These are phyloP conservation scores for Labeo calbasu DNA, from an alignment of 2,797 vertebrate genomes.

Conservation along the genomic window DNA sequence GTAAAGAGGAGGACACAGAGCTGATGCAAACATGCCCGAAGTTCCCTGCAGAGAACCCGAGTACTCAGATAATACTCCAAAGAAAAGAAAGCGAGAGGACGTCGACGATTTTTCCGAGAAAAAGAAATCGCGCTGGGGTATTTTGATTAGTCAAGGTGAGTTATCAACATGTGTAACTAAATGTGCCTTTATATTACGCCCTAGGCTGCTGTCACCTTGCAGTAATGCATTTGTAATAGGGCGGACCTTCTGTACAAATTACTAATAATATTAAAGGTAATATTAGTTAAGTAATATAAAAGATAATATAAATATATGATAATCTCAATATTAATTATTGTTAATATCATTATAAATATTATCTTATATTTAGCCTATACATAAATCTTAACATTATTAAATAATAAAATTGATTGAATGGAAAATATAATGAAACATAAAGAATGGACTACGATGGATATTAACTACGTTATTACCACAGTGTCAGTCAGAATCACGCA, in stretches of 20 bases:
- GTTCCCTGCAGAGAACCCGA: constrained; percentile 65
- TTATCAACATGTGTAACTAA: constrained; percentile 57
- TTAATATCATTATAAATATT: neutral
- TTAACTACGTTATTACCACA: neutral
- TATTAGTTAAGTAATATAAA: neutral
- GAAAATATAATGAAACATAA: neutral
- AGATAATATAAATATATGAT: neutral
- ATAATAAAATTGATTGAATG: neutral
- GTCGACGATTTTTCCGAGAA: constrained; percentile 74
- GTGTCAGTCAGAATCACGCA: neutral
- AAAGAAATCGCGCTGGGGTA: constrained; percentile 87
- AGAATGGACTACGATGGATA: neutral
- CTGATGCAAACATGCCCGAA: constrained; percentile 75
- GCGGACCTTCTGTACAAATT: neutral
- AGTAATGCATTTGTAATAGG: constrained; percentile 3
- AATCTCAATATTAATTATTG: neutral
- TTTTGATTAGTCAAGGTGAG: constrained; percentile 96
- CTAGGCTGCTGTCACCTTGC: constrained; percentile 21
- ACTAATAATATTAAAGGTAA: neutral
- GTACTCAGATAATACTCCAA: constrained; percentile 64
- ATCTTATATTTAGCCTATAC: neutral
- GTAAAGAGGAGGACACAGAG: constrained; percentile 15
- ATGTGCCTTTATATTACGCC: neutral
- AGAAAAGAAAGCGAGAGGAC: constrained; percentile 75
- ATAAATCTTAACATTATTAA: too few species aligned